Percentiles rank a stretch among this genome's conserved stretches.
phyloP scores from a whole-genome alignment of 2,888 invertebrate genomes.

The Buathra laborator region DNA sequence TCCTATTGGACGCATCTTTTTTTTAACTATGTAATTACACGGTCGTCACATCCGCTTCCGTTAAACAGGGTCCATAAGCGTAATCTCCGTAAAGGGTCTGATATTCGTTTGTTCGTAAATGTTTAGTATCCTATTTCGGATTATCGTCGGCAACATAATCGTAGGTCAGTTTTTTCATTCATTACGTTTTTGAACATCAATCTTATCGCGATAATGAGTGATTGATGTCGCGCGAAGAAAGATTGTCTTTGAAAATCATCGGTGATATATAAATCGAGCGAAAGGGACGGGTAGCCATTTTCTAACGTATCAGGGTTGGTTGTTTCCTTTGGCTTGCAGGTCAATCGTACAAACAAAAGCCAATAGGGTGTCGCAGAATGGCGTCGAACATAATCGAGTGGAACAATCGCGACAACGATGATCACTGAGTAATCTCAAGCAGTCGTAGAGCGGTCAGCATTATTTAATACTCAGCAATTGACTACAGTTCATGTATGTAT shows the following conservation, averaged over 20 bases:
- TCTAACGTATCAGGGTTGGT: not conserved
- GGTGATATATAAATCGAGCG: not conserved
- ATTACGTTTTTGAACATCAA: not conserved
- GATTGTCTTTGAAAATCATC: not conserved
- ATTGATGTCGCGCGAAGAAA: not conserved
- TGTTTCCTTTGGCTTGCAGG: not conserved
- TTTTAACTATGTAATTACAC: not conserved
- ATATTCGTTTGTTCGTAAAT: not conserved
- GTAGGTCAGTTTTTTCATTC: not conserved
- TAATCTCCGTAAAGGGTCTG: not conserved
- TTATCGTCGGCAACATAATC: not conserved
- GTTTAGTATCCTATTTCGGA: not conserved
- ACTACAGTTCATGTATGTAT: not conserved
- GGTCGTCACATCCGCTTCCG: not conserved
- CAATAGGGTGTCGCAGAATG: not conserved
- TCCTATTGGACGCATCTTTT: not conserved
- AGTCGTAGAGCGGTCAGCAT: not conserved
- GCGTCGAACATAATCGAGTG: not conserved
- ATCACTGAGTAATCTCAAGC: not conserved
- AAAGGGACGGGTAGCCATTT: not conserved
- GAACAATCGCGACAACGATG: not conserved
- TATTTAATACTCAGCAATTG: not conserved
- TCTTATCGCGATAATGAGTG: not conserved
- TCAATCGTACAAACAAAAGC: not conserved
- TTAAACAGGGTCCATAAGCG: not conserved